A percentile compares a stretch with the other conserved stretches of the same genome.
phyloP scores from a whole-genome alignment of 2,797 vertebrate genomes.

The Sebastes umbrosus region DNA sequence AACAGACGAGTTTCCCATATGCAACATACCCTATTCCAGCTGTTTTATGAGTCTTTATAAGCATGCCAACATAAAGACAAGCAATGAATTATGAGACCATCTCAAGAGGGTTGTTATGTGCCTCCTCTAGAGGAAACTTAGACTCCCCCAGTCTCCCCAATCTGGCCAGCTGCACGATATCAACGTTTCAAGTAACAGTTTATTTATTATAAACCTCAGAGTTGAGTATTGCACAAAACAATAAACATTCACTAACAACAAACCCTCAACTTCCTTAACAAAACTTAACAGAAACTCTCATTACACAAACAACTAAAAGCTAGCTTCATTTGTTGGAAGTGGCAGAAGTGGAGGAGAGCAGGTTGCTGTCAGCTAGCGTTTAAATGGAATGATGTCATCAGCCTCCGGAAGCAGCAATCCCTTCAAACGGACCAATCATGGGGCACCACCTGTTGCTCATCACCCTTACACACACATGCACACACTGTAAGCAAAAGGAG shows the following conservation, averaged over 20 bases:
- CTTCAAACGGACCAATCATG: too few species aligned
- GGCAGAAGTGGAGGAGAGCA: not conserved
- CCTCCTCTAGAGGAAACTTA: not conserved
- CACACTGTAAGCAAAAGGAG: too few species aligned
- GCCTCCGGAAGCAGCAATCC: not conserved
- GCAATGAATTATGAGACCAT: not conserved
- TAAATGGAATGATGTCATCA: not conserved
- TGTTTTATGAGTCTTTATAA: not conserved
- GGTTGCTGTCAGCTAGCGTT: not conserved
- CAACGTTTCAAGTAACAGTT: not conserved
- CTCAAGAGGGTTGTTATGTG: not conserved
- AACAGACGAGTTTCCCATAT: not conserved
- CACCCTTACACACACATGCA: not conserved
- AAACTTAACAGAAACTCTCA: not conserved
- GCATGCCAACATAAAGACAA: slow-evolving; percentile 5
- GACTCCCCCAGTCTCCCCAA: not conserved
- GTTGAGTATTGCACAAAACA: not conserved
- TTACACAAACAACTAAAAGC: not conserved
- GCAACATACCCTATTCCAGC: not conserved
- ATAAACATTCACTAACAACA: not conserved
- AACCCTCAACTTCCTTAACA: not conserved
- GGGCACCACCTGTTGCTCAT: not conserved
- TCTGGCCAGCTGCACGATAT: not conserved
- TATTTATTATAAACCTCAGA: not conserved
- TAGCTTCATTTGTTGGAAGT: not conserved